A percentile compares a stretch with the other conserved stretches of the same genome.
phyloP scores from a whole-genome alignment of 2,888 invertebrate species.

The Rugalucina vietnamica region DNA sequence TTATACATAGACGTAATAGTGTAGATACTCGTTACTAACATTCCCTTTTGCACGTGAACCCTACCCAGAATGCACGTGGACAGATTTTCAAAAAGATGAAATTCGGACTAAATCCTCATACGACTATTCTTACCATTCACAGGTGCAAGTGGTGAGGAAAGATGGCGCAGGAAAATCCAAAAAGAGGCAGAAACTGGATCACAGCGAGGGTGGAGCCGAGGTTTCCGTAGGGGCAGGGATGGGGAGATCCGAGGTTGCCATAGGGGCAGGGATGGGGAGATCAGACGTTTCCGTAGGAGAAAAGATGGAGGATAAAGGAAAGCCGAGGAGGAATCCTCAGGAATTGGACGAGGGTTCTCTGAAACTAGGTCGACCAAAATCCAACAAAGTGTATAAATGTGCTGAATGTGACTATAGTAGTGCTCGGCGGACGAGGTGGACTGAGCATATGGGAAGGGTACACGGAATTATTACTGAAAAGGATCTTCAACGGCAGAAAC shows the following conservation, averaged over 20 bases:
- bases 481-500: conserved; percentile 15
- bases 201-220: not conserved
- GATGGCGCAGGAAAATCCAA: not conserved
- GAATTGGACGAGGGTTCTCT: not conserved
- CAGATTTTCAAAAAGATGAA: not conserved
- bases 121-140: conserved; percentile 6
- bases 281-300: not conserved
- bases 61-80: no score
- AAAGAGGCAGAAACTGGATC: not conserved
- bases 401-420: conserved; percentile 68
- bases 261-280: not conserved
- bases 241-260: not conserved
- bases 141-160: not conserved
- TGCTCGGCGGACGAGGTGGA: conserved; percentile 58
- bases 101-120: not conserved
- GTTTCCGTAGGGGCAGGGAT: not conserved
- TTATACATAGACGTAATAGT: no score
- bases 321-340: not conserved
- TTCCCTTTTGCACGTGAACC: not conserved
- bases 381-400: conserved; percentile 50
- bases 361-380: not conserved
- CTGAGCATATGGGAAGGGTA: conserved; percentile 71
- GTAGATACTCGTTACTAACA: no score
- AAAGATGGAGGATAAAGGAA: not conserved
- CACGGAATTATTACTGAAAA: conserved; percentile 66